Evolutionary conservation across 2,113 vertebrate genomes (phyloP).

Genomic region (Gallinago media): DNA sequence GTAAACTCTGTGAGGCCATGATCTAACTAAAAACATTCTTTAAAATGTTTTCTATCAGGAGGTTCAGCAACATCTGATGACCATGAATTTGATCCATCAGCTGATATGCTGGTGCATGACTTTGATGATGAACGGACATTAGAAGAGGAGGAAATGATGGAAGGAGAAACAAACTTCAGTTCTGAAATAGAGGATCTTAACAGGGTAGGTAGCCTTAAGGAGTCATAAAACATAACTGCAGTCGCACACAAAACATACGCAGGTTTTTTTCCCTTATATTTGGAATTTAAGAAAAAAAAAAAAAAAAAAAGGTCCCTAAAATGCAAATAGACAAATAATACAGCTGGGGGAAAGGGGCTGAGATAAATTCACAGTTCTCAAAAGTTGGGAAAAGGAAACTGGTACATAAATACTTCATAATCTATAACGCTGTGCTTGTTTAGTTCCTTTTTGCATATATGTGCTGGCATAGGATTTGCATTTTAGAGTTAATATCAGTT

Average conservation of each 20-base stretch:
- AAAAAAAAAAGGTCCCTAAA: not conserved
- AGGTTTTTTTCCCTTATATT: not conserved
- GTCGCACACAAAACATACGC: not conserved
- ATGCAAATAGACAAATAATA: not conserved
- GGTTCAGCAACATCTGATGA: slow-evolving; percentile 91
- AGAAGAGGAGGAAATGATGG: slow-evolving; percentile 97
- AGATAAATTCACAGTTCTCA: not conserved
- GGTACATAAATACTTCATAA: not conserved
- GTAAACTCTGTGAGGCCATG: not conserved
- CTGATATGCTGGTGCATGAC: slow-evolving; percentile 98
- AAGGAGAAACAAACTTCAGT: slow-evolving; percentile 91
- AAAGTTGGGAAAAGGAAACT: not conserved
- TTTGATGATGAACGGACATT: slow-evolving; percentile 97
- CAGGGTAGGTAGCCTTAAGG: slow-evolving; percentile 81
- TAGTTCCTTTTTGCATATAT: not conserved
- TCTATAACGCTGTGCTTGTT: not conserved
- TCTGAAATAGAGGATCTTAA: slow-evolving; percentile 96
- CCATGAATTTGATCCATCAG: slow-evolving; percentile 96
- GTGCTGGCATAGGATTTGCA: not conserved
- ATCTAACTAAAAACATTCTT: slow-evolving; percentile 51
- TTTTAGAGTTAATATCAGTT: not conserved
- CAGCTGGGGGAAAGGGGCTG: not conserved
- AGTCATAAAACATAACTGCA: not conserved
- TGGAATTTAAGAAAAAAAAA: not conserved
- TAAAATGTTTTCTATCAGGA: slow-evolving; percentile 77